These are phyloP conservation scores for Cryptomyrus ogoouensis DNA, from an alignment of 2,113 vertebrate genomes.

Conservation along the genomic window DNA sequence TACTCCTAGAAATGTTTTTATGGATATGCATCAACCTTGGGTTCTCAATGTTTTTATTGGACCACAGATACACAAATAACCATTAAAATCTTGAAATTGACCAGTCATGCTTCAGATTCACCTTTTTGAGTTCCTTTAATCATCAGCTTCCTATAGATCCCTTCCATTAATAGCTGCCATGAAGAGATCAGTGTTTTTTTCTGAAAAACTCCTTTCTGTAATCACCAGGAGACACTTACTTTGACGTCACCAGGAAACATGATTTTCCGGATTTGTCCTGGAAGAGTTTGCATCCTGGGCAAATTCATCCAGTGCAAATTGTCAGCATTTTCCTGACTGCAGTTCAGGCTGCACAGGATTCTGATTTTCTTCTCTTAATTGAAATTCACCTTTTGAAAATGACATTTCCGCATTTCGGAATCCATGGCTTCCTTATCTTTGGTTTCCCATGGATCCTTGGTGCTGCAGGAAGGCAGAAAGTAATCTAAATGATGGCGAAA, in stretches of 20 bases:
- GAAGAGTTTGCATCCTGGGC: neutral
- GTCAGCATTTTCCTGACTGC: neutral
- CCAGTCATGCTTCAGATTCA: neutral
- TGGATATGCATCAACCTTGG: slow-evolving; percentile 44
- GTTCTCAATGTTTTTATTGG: slow-evolving; percentile 38
- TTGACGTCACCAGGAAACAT: neutral
- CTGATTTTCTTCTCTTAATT: slow-evolving; percentile 9
- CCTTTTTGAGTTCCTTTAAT: neutral
- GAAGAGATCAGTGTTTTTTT: neutral
- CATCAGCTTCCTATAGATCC: neutral
- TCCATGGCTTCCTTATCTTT: neutral
- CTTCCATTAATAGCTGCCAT: neutral
- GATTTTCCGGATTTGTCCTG: neutral
- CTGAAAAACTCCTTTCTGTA: neutral
- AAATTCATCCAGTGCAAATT: neutral
- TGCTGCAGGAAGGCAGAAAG: neutral
- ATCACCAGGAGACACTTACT: neutral
- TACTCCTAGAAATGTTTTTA: slow-evolving; percentile 50
- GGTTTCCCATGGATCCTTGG: slow-evolving; percentile 1
- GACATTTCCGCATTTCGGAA: neutral
- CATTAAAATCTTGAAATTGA: slow-evolving; percentile 19
- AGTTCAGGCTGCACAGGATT: neutral
- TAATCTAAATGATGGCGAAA: slow-evolving; percentile 6
- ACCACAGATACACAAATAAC: slow-evolving; percentile 40
- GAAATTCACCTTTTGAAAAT: slow-evolving; percentile 4